Evolutionary conservation across 23 tunicate genomes (phyloP), one percentile per base, ranked within the genome.

Genomic region (Ascidia mentula): DNA sequence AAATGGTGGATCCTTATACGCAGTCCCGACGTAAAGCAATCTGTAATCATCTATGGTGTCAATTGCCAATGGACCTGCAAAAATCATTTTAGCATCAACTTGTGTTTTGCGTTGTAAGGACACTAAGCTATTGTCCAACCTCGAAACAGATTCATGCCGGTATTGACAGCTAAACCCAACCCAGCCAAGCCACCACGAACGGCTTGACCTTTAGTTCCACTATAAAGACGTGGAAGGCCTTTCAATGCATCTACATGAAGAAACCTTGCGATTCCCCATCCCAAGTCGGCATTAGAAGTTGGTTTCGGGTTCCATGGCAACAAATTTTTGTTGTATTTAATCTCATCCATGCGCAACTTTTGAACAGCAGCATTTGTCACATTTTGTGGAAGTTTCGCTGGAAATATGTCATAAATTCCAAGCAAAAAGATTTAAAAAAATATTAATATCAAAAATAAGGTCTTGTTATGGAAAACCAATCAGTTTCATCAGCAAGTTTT

Each of bases 231-330:
- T 5, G 88, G 82, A 39, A 84, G 31, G 18, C 53, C 81, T 24
- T 34, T n/a, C 26, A 18, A 18, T 6, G 61, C 37, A 2, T n/a
- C 70, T 3, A 53, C 65, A 6, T 53, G 65, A 13, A 84, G 22
- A 37, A 32, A 76, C 15, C 88, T 76, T 1, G 81, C 45, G 45
- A 84, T 37, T n/a, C 82, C 73, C 73, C 81, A 59, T 13, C 69
- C 60, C 12, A 84, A 38, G 31, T 84, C 88, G 4, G 69, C 71
- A 0, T 34, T 31, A 24, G 78, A 74, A n/a, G 74, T 79, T 36
- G 86, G 80, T 42, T 73, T 38, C 6, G 32, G 32, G 20, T 32
- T 35, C 86, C 86, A 82, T 18, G 74, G 59, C 39, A 73, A 73
- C 70, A 28, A 32, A 2, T 5, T 31, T 36, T 53, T 33, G 53